Percentiles rank a stretch among this genome's conserved stretches.
Evolutionary conservation across 2,888 invertebrate genomes (phyloP).

Genomic region (Thelaira solivaga): DNA sequence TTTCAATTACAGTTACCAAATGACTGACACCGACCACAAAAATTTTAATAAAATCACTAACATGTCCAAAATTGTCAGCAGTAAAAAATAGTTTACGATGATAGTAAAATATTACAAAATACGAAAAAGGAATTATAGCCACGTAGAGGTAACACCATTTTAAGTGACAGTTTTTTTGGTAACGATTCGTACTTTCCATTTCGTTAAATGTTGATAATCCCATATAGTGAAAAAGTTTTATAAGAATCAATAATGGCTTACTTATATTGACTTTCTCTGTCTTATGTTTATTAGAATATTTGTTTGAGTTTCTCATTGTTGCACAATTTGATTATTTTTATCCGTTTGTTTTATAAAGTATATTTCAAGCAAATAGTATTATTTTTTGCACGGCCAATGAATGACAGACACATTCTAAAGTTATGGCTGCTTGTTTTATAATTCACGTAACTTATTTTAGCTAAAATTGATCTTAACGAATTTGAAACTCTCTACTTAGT

Average conservation of each 20-base stretch:
- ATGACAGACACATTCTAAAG: not conserved
- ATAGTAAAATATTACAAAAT: constrained; percentile 20
- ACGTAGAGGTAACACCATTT: constrained; percentile 45
- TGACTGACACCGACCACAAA: constrained; percentile 38
- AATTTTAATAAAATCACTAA: constrained; percentile 61
- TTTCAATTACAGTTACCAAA: constrained; percentile 53
- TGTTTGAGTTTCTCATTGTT: constrained; percentile 2
- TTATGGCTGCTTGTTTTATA: not conserved
- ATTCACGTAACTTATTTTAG: not conserved
- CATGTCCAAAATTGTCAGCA: constrained; percentile 60
- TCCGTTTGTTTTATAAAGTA: not conserved
- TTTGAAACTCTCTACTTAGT: not conserved
- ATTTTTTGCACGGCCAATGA: constrained; percentile 1
- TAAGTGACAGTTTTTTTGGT: constrained; percentile 9
- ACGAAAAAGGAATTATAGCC: constrained; percentile 10
- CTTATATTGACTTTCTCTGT: constrained; percentile 16
- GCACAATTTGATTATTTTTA: not conserved
- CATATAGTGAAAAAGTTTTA: constrained; percentile 49
- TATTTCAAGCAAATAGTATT: not conserved
- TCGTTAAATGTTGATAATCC: constrained; percentile 56
- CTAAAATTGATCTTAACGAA: not conserved
- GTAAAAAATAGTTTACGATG: constrained; percentile 1
- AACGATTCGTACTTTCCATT: not conserved
- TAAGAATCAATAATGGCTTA: constrained; percentile 39
- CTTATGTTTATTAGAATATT: not conserved